A percentile compares a stretch with the other conserved stretches of the same genome.
Evolutionary conservation across 2,888 invertebrate species (phyloP).

Genomic region (Cinara cedri): DNA sequence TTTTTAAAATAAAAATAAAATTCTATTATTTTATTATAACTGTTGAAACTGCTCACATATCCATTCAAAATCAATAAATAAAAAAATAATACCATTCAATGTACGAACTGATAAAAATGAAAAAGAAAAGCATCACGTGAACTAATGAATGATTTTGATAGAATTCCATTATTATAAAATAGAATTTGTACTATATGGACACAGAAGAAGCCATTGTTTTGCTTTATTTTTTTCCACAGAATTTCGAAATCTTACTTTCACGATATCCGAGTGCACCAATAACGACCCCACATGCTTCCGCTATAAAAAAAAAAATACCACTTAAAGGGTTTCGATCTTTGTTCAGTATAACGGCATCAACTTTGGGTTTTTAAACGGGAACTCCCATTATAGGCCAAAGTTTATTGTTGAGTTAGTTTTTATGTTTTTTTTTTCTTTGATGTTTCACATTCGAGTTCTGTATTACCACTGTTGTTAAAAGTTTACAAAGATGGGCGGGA

Average conservation of each 20-base stretch:
- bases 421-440: slow-evolving; percentile 8
- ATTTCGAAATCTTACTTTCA: not conserved
- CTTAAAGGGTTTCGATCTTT: slow-evolving; percentile 12
- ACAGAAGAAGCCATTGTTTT: slow-evolving; percentile 18
- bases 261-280: slow-evolving; percentile 6
- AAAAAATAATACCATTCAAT: not conserved
- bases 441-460: slow-evolving; percentile 22
- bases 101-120: not conserved
- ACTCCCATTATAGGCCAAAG: slow-evolving; percentile 33
- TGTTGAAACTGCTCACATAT: too few species aligned
- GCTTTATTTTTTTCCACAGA: not conserved
- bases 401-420: slow-evolving; percentile 40
- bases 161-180: not conserved
- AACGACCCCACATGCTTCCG: slow-evolving; percentile 22
- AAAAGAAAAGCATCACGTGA: slow-evolving; percentile 6
- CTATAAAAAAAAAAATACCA: slow-evolving; percentile 32
- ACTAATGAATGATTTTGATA: not conserved
- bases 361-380: slow-evolving; percentile 25
- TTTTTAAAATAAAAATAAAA: too few species aligned
- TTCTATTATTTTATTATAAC: too few species aligned
- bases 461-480: slow-evolving; percentile 35
- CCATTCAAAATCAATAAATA: not conserved
- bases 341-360: slow-evolving; percentile 19
- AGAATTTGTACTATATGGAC: not conserved
- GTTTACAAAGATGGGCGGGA: slow-evolving; percentile 5